A percentile compares a stretch with the other conserved stretches of the same genome.
phyloP scores from a whole-genome alignment of 2,113 vertebrate species.

The Penelope pileata region DNA sequence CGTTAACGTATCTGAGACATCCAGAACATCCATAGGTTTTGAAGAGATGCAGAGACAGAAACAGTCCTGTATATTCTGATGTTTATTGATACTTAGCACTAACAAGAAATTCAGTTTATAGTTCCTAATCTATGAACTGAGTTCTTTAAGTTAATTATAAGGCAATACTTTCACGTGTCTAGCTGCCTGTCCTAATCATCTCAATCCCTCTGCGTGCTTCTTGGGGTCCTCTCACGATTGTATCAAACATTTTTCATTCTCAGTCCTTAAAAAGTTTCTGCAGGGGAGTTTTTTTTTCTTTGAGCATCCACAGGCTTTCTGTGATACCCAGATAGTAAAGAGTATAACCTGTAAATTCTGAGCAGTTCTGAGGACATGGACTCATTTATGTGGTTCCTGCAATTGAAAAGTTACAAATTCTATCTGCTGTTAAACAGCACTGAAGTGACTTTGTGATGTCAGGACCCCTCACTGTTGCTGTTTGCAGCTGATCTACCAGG shows the following conservation, averaged over 20 bases:
- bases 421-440: neutral
- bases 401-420: neutral
- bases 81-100: neutral
- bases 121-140: neutral
- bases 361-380: neutral
- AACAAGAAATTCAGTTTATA: neutral
- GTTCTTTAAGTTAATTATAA: neutral
- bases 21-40: rapidly evolving
- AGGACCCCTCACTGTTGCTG: neutral
- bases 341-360: neutral
- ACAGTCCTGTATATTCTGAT: neutral
- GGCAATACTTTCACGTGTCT: neutral
- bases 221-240: neutral
- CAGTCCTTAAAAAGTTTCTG: neutral
- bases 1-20: neutral
- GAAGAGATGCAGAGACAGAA: neutral
- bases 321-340: neutral
- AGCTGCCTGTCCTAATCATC: neutral
- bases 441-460: neutral
- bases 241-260: neutral
- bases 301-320: neutral
- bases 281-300: neutral
- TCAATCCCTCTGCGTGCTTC: neutral
- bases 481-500: neutral
- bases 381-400: neutral